Base-by-base conservation (phyloP, 1,140 invertebrate species). In the Saccostrea echinata region DNA sequence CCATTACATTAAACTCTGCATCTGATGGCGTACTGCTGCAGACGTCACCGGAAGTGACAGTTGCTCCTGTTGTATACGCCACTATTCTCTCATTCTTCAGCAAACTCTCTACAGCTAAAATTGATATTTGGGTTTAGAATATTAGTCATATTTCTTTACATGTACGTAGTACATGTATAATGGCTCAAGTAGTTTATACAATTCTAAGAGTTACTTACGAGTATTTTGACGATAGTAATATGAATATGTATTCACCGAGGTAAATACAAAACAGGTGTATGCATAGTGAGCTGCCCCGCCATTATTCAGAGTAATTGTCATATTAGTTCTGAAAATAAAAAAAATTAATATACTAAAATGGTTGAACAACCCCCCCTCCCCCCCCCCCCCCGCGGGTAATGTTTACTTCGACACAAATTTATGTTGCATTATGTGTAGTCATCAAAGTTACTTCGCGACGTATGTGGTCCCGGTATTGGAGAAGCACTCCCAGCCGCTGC, bases 211-310 rank as follows among this genome's bases (percentile, higher is more conserved):
- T 9, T 33, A 76, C 68, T 76, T 76, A 76, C 68, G 27, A 12
- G 68, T 76, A 4, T 76, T 76, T 76, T 76, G 68, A 27, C 33
- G 33, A 13, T 76, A 76, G 27, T 76, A 76, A 18, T 76, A 76
- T 9, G 68, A 76, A 18, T 76, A 76, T 30, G 68, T 33, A 76
- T 76, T 76, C 3, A 76, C 68, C 11, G 68, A 76, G 12, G 68
- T 76, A 33, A 76, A 76, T 30, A 76, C 68, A 76, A 76, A 76
- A 76, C 68, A 76, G 16, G 68, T 76, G 68, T 76, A 76, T 16
- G 8, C 68, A 27, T 76, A 33, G 68, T 16, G 12, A 18, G 68
- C 27, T 30, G 68, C 3, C 27, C 68, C 68, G 13, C 68, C 68
- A 33, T 3, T 18, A 76, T 76, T 76, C 27, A 76, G 12, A 16